Conservation (phyloP, 1,140 invertebrate genomes). For the Drosophila lowei region DNA sequence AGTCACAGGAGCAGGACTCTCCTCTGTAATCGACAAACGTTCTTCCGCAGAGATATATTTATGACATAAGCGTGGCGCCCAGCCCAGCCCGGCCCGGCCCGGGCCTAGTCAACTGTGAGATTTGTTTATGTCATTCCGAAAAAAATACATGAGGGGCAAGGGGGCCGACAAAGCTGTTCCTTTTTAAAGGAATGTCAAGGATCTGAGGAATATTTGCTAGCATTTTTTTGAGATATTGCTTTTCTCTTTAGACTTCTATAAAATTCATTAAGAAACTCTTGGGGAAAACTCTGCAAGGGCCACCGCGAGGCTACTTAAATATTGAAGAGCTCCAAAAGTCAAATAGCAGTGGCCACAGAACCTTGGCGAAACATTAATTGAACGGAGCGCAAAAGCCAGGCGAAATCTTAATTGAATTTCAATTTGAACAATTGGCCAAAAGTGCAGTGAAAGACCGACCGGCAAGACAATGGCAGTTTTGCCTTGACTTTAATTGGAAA, state of each 20-base stretch:
- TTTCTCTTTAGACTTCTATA: constrained; percentile 42
- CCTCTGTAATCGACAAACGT: constrained; percentile 42
- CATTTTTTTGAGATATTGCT: background rate
- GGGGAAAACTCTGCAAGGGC: constrained; percentile 24
- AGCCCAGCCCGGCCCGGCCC: too few relatives aligned
- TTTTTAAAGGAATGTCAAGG: too few relatives aligned
- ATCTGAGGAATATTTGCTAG: background rate
- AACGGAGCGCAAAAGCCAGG: constrained; percentile 3
- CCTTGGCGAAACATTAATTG: constrained; percentile 63
- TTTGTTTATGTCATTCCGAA: constrained; percentile 62
- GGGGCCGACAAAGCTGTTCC: background rate
- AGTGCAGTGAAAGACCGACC: constrained; percentile 28
- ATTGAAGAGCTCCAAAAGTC: constrained; percentile 69
- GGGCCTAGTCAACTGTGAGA: constrained; percentile 71
- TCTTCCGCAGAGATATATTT: constrained; percentile 55
- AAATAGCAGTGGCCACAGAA: constrained; percentile 30
- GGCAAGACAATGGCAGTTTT: constrained; percentile 17
- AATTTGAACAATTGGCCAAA: constrained; percentile 67
- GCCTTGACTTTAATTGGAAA: constrained; percentile 50
- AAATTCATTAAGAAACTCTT: constrained; percentile 78
- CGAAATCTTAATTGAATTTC: constrained; percentile 78
- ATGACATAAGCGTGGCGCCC: constrained; percentile 52
- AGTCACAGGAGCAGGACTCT: constrained; percentile 13
- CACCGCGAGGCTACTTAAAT: constrained; percentile 75
- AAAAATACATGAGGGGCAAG: constrained; percentile 34